A percentile compares a stretch with the other conserved stretches of the same genome.
Evolutionary conservation across 37 sponge, comb jelly and placozoan species (phyloP).

Genomic region (Lycopodina hypogea): DNA sequence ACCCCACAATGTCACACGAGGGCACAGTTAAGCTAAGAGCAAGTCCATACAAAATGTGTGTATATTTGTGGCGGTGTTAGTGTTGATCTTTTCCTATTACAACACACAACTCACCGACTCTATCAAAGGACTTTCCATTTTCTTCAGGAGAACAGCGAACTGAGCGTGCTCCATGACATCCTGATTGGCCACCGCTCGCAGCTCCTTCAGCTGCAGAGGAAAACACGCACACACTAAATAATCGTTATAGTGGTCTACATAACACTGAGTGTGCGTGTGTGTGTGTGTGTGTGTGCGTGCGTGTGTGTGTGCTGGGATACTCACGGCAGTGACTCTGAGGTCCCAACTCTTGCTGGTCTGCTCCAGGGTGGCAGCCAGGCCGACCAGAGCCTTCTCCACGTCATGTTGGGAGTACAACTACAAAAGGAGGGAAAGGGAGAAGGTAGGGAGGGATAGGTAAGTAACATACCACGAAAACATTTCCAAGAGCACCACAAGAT

Average conservation of each 20-base stretch:
- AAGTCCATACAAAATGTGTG: no score
- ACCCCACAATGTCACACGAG: no score
- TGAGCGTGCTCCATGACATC: constrained; percentile 48
- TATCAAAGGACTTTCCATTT: constrained; percentile 27
- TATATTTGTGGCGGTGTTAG: no score
- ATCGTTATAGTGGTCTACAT: not conserved
- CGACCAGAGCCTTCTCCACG: constrained; percentile 21
- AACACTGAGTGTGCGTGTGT: not conserved
- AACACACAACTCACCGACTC: constrained; percentile 20
- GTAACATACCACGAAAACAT: not conserved
- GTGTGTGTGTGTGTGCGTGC: not conserved
- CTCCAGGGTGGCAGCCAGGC: constrained; percentile 15
- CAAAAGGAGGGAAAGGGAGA: not conserved
- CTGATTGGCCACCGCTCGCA: constrained; percentile 37
- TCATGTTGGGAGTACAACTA: constrained; percentile 58
- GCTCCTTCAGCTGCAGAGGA: constrained; percentile 45
- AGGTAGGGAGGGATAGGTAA: not conserved
- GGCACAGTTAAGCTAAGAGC: no score
- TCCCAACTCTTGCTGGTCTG: constrained; percentile 52
- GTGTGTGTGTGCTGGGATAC: not conserved
- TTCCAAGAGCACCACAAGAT: not conserved
- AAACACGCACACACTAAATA: not conserved
- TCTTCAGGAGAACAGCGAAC: constrained; percentile 25
- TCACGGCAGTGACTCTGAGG: constrained; percentile 39
- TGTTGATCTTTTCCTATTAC: no score